Evolutionary conservation across 1,140 invertebrate genomes (phyloP).

Genomic region (Aphelenchoides fujianensis): DNA sequence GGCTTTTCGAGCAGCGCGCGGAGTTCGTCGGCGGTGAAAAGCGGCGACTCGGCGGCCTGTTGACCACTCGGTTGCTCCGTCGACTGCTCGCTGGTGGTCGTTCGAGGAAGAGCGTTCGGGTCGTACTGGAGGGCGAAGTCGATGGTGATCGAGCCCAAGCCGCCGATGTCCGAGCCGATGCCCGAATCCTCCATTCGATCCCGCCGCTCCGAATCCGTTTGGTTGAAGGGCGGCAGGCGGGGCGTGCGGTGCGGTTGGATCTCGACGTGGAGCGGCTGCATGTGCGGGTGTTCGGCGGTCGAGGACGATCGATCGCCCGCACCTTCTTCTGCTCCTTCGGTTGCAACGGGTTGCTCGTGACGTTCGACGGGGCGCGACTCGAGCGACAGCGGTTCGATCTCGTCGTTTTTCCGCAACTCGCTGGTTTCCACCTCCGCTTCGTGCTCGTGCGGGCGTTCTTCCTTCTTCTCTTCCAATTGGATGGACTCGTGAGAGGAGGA

Average conservation of each 20-base stretch:
- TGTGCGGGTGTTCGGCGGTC: constrained; percentile 1
- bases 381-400: too few species aligned
- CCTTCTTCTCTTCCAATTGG: neutral
- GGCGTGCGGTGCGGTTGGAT: neutral
- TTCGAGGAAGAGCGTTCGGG: neutral
- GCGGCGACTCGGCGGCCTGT: neutral
- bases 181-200: constrained; percentile 9
- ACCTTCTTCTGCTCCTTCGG: neutral
- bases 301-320: neutral
- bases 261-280: constrained; percentile 11
- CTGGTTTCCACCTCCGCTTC: neutral
- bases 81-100: too few species aligned
- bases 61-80: too few species aligned
- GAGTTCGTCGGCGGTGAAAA: neutral
- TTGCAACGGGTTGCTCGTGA: too few species aligned
- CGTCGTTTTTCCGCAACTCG: too few species aligned
- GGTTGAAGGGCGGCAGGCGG: neutral
- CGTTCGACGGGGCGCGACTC: too few species aligned
- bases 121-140: neutral
- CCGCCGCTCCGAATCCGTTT: neutral
- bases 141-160: neutral
- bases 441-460: neutral
- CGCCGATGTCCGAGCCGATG: neutral
- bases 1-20: neutral
- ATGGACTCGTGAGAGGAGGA: too few species aligned